These are phyloP conservation scores for Brachyhypopomus occidentalis DNA, from an alignment of 2,113 vertebrate species.

Conservation along the genomic window DNA sequence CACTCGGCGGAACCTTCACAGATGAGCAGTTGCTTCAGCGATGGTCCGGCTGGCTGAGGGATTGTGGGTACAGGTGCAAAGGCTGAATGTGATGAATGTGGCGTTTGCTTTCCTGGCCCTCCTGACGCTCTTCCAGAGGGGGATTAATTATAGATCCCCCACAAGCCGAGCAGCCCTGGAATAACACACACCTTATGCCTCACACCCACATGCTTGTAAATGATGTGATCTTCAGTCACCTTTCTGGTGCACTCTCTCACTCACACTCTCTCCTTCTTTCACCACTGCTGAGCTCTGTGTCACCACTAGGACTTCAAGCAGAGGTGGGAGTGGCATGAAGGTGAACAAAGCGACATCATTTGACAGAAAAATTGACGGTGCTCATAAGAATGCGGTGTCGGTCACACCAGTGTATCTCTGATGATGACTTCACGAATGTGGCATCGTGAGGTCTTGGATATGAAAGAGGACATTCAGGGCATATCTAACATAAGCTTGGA, in stretches of 20 bases:
- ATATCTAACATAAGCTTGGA: neutral
- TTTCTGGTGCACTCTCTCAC: neutral
- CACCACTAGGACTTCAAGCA: too few relatives aligned
- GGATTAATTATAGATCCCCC: slow-evolving; percentile 45
- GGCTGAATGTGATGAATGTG: slow-evolving; percentile 60
- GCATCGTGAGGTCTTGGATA: neutral
- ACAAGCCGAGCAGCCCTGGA: slow-evolving; percentile 71
- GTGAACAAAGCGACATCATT: neutral
- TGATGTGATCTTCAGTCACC: neutral
- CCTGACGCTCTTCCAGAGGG: neutral
- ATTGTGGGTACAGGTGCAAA: slow-evolving; percentile 56
- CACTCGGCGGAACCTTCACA: slow-evolving; percentile 46
- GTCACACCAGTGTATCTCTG: neutral
- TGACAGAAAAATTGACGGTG: neutral
- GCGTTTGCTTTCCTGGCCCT: slow-evolving; percentile 52
- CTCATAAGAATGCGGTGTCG: neutral
- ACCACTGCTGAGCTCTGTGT: too few relatives aligned
- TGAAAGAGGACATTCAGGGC: neutral
- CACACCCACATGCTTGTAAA: neutral
- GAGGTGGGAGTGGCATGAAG: too few relatives aligned
- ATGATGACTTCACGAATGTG: neutral
- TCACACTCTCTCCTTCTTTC: neutral
- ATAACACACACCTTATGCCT: slow-evolving; percentile 58
- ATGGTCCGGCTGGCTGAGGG: slow-evolving; percentile 52
- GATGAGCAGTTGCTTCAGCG: slow-evolving; percentile 67